Base-by-base conservation (phyloP, 2,888 invertebrate species). In the Plagiodera versicolora region DNA sequence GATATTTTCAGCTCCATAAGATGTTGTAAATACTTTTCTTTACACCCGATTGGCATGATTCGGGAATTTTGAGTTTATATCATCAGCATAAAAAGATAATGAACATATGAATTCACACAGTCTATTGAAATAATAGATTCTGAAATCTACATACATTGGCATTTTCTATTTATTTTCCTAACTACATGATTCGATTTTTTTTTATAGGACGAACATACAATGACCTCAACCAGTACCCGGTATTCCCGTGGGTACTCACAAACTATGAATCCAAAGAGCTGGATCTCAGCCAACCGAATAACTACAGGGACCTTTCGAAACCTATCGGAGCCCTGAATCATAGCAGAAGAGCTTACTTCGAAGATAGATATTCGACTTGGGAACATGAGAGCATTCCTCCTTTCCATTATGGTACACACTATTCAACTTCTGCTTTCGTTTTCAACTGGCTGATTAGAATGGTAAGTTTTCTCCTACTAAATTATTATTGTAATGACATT, bases 341-440 rank as follows among this genome's bases (percentile, higher is more conserved):
- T 0, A 93, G 93, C 73, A 86, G 99, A 39, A 88, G 94, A 70
- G 94, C 94, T 8, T 98, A 98, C 83, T 99, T 99, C 82, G 97
- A 98, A 78, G 98, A 98, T 75, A 87, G 99, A 2, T 98, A 95
- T 83, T 91, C 92, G 78, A 90, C 90, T 52, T 99, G 99, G 99
- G 98, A 99, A 77, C 96, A 98, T 79, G 97, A 98, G 69, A 93
- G 94, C 71, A 98, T 99, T 72, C 98, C 98, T 17, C 97, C 99
- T 11, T 99, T 99, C 87, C 99, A 99, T 83, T 99, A 98, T 79
- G 99, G 99, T 64, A 99, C 99, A 0, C 99, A 99, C 82, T 99
- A 99, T 82, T 98, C 98, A 56, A 99, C 99, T 0, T 91, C 97
- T 8, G 96, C 98, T 49, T 99, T 99, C 82, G 96, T 98, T 8